Percentiles rank a stretch among this genome's conserved stretches.
These are phyloP conservation scores for Halocaridina rubra DNA, from an alignment of 2,888 invertebrate genomes.

Conservation along the genomic window DNA sequence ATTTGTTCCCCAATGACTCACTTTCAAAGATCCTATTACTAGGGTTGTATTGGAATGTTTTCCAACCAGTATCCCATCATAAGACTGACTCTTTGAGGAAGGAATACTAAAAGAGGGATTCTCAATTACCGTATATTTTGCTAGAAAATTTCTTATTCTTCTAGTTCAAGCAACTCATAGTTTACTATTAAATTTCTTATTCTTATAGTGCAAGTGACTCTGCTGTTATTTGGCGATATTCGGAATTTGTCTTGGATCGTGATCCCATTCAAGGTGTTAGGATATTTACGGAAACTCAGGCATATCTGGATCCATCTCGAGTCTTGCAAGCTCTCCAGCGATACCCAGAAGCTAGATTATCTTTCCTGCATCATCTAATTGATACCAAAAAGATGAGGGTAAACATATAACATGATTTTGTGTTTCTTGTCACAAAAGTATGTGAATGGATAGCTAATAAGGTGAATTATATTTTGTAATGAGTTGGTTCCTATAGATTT, in stretches of 20 bases:
- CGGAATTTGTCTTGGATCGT: conserved; percentile 51
- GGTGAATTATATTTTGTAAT: too few relatives aligned
- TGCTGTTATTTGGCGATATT: conserved; percentile 56
- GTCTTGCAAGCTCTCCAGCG: conserved; percentile 31
- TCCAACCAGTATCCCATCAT: too few relatives aligned
- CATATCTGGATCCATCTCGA: conserved; percentile 34
- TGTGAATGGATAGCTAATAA: too few relatives aligned
- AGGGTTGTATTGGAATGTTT: too few relatives aligned
- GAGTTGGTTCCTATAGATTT: too few relatives aligned
- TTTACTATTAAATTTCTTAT: neutral
- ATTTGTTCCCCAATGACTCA: too few relatives aligned
- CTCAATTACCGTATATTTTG: neutral
- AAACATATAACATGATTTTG: neutral
- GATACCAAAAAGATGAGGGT: conserved; percentile 68
- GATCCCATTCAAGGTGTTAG: conserved; percentile 42
- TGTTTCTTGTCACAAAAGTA: neutral
- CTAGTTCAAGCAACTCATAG: neutral
- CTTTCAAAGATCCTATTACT: too few relatives aligned
- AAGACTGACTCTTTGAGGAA: too few relatives aligned
- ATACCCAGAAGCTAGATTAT: conserved; percentile 49
- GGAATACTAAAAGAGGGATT: too few relatives aligned
- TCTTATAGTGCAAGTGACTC: conserved; percentile 28
- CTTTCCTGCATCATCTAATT: conserved; percentile 50
- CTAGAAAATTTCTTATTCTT: neutral
- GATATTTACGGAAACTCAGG: conserved; percentile 40